Percentiles rank a stretch among this genome's conserved stretches.
These are phyloP conservation scores for Zonotrichia leucophrys DNA, from an alignment of 2,113 vertebrate species.

Conservation along the genomic window DNA sequence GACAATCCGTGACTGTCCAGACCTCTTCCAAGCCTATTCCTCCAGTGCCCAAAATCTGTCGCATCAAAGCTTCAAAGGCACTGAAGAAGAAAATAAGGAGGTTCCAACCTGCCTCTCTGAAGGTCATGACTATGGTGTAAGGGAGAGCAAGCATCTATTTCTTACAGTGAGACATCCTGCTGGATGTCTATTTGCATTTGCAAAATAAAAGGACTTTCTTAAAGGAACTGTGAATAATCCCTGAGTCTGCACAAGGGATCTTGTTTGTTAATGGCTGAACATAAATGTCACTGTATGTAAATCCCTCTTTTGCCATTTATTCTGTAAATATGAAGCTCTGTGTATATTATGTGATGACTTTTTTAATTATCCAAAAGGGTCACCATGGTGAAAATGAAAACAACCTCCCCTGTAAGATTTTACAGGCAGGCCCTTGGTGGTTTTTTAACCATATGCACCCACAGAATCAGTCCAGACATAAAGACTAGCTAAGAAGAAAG, in stretches of 20 bases:
- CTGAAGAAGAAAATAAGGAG: constrained; percentile 93
- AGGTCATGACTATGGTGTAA: constrained; percentile 95
- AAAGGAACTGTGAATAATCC: not conserved
- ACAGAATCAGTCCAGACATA: not conserved
- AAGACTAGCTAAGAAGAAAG: not conserved
- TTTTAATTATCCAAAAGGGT: not conserved
- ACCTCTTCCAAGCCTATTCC: constrained; percentile 68
- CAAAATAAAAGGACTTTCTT: not conserved
- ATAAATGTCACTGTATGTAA: not conserved
- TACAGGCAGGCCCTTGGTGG: not conserved
- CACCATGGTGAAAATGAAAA: not conserved
- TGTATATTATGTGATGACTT: constrained; percentile 18
- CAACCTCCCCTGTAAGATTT: not conserved
- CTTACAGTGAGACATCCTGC: not conserved
- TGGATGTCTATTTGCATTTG: not conserved
- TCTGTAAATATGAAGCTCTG: constrained; percentile 31
- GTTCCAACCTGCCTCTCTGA: constrained; percentile 89
- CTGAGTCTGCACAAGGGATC: not conserved
- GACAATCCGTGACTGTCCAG: constrained; percentile 25
- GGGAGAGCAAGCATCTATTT: not conserved
- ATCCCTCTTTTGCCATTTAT: constrained; percentile 18
- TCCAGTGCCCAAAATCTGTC: constrained; percentile 82
- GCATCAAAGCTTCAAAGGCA: constrained; percentile 92
- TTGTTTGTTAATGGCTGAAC: not conserved
- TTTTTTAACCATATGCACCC: not conserved